These are phyloP conservation scores for Podarcis siculus DNA, from an alignment of 2,797 vertebrate species.

Conservation along the genomic window DNA sequence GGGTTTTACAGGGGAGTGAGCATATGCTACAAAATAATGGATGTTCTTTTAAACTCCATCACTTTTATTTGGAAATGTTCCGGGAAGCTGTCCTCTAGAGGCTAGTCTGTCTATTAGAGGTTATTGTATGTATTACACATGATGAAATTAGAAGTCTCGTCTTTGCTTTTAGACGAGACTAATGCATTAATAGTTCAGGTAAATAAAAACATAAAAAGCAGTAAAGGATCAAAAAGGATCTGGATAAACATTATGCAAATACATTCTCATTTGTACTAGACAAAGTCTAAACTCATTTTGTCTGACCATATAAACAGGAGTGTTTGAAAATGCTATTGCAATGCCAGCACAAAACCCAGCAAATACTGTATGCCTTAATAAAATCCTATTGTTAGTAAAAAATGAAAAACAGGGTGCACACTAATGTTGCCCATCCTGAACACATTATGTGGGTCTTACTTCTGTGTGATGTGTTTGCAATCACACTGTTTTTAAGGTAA, in stretches of 20 bases:
- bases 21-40: conserved; percentile 1
- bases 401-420: neutral
- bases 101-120: conserved; percentile 13
- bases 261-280: neutral
- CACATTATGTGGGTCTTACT: neutral
- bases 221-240: neutral
- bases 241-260: neutral
- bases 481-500: neutral
- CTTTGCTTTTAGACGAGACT: conserved; percentile 13
- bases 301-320: neutral
- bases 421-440: neutral
- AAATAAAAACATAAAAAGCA: neutral
- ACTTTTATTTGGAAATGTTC: conserved; percentile 11
- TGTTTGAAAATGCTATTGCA: neutral
- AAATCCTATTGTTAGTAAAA: neutral
- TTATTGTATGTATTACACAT: neutral
- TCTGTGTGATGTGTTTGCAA: neutral
- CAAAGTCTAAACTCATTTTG: neutral
- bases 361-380: neutral
- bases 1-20: conserved; percentile 27
- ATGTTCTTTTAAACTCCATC: conserved; percentile 17
- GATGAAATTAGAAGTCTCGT: conserved; percentile 25
- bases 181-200: conserved; percentile 10
- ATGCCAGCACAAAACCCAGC: neutral
- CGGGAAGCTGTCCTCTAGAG: neutral